Conservation (phyloP, 2,113 vertebrate species). For the Pachycephala philippinensis region DNA sequence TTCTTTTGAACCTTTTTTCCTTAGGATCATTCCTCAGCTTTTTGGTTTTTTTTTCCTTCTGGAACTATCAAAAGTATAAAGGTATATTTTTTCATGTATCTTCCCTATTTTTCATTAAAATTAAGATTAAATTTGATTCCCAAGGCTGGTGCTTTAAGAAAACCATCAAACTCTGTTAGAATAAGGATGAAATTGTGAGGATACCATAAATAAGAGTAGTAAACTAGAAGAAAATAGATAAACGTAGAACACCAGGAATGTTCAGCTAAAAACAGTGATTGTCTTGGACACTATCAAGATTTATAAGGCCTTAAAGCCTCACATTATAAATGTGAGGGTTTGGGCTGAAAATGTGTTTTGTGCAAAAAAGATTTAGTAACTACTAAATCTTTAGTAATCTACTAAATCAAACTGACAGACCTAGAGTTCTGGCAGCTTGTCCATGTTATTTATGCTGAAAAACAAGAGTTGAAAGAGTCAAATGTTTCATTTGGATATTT, state of each 20-base stretch:
- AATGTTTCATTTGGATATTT: not conserved
- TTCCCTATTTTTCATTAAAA: not conserved
- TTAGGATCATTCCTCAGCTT: not conserved
- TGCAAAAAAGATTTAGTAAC: not conserved
- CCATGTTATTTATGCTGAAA: not conserved
- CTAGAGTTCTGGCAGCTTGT: not conserved
- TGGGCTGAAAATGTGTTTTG: not conserved
- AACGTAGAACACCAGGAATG: not conserved
- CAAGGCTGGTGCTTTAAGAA: not conserved
- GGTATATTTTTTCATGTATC: fast-evolving
- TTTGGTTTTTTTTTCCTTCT: not conserved
- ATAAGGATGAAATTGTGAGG: not conserved
- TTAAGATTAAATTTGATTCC: not conserved
- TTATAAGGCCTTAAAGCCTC: not conserved
- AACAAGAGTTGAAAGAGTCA: not conserved
- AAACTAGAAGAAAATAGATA: not conserved
- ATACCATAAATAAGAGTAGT: not conserved
- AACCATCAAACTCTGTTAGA: not conserved
- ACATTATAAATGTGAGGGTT: not conserved
- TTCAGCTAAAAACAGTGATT: not conserved
- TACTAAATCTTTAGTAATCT: not conserved
- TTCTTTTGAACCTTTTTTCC: not conserved
- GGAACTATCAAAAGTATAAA: not conserved
- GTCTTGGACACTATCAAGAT: not conserved
- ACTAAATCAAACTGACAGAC: not conserved